Conservation (phyloP, 2,888 invertebrate genomes). For the Aphelenchoides bicaudatus region DNA sequence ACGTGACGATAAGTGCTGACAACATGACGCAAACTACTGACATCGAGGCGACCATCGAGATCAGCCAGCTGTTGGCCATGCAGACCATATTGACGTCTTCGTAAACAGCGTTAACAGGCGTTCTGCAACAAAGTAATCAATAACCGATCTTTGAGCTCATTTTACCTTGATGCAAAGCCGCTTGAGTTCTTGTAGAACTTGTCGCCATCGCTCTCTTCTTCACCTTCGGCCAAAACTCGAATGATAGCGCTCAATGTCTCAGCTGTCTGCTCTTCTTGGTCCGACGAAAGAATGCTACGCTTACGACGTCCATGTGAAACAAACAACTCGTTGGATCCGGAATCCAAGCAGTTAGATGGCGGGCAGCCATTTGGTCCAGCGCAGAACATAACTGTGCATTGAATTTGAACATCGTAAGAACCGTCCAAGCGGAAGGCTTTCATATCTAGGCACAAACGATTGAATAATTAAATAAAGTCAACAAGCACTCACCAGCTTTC, state of each 20-base stretch:
- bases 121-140: constrained; percentile 2
- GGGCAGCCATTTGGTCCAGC: constrained; percentile 61
- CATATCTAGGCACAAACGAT: no score
- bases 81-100: constrained; percentile 47
- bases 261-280: constrained; percentile 40
- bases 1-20: constrained; percentile 58
- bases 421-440: constrained; percentile 61
- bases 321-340: constrained; percentile 60
- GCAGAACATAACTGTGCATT: constrained; percentile 61
- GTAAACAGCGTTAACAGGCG: background rate
- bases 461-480: no score
- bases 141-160: background rate
- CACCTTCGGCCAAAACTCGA: constrained; percentile 59
- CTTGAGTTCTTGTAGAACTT: constrained; percentile 34
- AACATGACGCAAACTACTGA: constrained; percentile 58
- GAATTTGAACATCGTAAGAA: constrained; percentile 60
- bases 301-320: constrained; percentile 60
- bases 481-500: no score
- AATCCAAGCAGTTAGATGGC: constrained; percentile 60
- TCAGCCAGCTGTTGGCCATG: constrained; percentile 57
- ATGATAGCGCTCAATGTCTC: constrained; percentile 60
- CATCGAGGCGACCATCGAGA: constrained; percentile 57
- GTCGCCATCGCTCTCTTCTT: constrained; percentile 49
- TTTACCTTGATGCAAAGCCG: constrained; percentile 17
- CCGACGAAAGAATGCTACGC: constrained; percentile 33